phyloP scores from a whole-genome alignment of 2,113 vertebrate genomes.

The Heloderma charlesbogerti region DNA sequence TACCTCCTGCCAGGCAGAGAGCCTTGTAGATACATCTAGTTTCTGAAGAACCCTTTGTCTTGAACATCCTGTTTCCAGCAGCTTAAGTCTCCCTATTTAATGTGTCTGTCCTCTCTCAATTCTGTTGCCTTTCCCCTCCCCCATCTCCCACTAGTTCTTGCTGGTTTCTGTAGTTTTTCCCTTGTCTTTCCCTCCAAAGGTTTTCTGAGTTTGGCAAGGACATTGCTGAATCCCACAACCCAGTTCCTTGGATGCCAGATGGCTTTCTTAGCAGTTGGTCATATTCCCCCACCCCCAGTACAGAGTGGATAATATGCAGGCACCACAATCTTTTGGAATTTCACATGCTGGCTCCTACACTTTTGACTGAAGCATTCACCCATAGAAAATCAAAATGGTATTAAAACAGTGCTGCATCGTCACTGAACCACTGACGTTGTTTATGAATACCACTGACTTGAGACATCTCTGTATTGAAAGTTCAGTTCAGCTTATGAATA shows the following conservation, averaged over 20 bases:
- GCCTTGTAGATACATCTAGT: too few relatives aligned
- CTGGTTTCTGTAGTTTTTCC: background rate
- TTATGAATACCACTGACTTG: background rate
- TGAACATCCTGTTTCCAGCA: background rate
- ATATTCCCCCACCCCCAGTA: background rate
- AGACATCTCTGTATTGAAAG: background rate
- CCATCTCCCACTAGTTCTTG: background rate
- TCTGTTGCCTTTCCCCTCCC: background rate
- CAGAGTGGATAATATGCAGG: fast-evolving
- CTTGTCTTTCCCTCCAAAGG: background rate
- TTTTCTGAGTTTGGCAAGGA: background rate
- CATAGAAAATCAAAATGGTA: background rate
- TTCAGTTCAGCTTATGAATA: background rate
- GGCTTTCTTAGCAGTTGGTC: background rate
- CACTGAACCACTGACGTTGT: background rate
- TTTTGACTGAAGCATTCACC: constrained; percentile 9
- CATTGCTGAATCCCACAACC: too few relatives aligned
- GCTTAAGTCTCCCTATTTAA: background rate
- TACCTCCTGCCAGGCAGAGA: background rate
- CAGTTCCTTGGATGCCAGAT: background rate
- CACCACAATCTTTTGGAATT: background rate
- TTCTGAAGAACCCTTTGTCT: background rate
- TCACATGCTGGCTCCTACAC: background rate
- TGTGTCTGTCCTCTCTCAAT: background rate
- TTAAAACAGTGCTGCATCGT: constrained; percentile 1